Percentiles rank a stretch among this genome's conserved stretches.
Evolutionary conservation across 2,797 vertebrate species (phyloP).

Genomic region (Meriones psammophilus): DNA sequence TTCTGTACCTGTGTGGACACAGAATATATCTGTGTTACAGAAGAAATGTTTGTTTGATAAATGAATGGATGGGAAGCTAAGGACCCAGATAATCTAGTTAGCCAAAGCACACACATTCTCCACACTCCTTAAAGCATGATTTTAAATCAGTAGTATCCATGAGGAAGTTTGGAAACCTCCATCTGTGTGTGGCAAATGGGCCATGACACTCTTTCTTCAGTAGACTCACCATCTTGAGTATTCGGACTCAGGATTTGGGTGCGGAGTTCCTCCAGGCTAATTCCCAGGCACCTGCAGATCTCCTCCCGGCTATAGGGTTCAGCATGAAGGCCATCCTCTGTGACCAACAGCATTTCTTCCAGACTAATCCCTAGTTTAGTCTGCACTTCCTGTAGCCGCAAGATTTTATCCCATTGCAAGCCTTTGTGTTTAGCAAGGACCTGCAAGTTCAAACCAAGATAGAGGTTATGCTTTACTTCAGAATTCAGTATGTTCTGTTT

Average conservation of each 20-base stretch:
- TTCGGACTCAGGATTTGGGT: constrained; percentile 93
- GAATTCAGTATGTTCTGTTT: constrained; percentile 37
- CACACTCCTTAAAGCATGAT: constrained; percentile 8
- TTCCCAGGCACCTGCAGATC: constrained; percentile 92
- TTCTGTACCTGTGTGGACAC: not conserved
- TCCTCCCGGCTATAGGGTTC: constrained; percentile 95
- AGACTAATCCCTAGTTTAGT: constrained; percentile 90
- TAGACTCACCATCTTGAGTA: constrained; percentile 93
- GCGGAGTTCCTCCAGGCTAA: constrained; percentile 92
- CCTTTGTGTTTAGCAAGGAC: constrained; percentile 92
- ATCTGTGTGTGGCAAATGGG: not conserved
- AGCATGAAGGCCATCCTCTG: constrained; percentile 93
- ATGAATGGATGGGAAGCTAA: constrained; percentile 1
- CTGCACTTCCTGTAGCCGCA: constrained; percentile 94
- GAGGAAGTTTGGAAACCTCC: not conserved
- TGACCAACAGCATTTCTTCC: constrained; percentile 93
- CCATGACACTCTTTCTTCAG: not conserved
- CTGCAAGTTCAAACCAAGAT: constrained; percentile 87
- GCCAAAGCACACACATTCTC: constrained; percentile 29
- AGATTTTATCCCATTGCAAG: constrained; percentile 89
- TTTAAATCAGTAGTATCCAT: not conserved
- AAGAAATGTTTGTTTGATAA: not conserved
- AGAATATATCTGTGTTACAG: not conserved
- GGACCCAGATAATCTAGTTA: constrained; percentile 32
- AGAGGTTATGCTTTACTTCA: constrained; percentile 64